Evolutionary conservation across 2,113 vertebrate species (phyloP).

Genomic region (Entelurus aequoreus): DNA sequence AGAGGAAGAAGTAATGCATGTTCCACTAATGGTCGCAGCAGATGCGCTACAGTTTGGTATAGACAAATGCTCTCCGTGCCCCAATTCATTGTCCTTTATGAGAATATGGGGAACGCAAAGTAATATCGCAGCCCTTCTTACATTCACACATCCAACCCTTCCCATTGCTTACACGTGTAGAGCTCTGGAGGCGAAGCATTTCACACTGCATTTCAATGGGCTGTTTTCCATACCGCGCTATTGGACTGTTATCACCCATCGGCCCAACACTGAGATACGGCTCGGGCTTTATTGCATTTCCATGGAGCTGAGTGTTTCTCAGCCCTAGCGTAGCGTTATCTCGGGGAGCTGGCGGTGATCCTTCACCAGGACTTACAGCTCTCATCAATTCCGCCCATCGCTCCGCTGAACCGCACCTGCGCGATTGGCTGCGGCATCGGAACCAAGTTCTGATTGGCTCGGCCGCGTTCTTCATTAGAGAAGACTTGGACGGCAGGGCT

Average conservation of each 20-base stretch:
- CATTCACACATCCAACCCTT: slow-evolving; percentile 32
- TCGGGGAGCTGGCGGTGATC: slow-evolving; percentile 57
- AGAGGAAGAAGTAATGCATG: slow-evolving; percentile 16
- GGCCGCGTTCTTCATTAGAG: slow-evolving; percentile 56
- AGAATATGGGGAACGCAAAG: slow-evolving; percentile 7
- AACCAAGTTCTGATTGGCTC: slow-evolving; percentile 47
- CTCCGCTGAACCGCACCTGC: slow-evolving; percentile 20
- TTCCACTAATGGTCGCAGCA: slow-evolving; percentile 23
- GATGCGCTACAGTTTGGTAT: slow-evolving; percentile 7
- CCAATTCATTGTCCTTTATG: slow-evolving; percentile 23
- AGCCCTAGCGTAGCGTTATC: slow-evolving; percentile 47
- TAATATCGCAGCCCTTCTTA: slow-evolving; percentile 21
- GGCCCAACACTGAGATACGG: slow-evolving; percentile 39
- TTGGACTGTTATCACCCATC: slow-evolving; percentile 47
- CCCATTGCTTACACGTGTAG: slow-evolving; percentile 12
- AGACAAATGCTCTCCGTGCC: slow-evolving; percentile 23
- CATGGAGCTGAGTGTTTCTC: slow-evolving; percentile 48
- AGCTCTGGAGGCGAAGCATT: slow-evolving; percentile 19
- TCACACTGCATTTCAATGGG: slow-evolving; percentile 51
- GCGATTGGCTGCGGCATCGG: slow-evolving; percentile 46
- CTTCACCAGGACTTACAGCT: slow-evolving; percentile 58
- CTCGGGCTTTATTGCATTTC: slow-evolving; percentile 63
- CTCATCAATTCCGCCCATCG: slow-evolving; percentile 62
- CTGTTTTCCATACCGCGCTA: slow-evolving; percentile 36
- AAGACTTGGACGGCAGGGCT: slow-evolving; percentile 36